Evolutionary conservation across 35 echinoderm and acorn worm species (phyloP), one percentile per base, ranked within the genome.

Genomic region (Stichopus chloronotus): DNA sequence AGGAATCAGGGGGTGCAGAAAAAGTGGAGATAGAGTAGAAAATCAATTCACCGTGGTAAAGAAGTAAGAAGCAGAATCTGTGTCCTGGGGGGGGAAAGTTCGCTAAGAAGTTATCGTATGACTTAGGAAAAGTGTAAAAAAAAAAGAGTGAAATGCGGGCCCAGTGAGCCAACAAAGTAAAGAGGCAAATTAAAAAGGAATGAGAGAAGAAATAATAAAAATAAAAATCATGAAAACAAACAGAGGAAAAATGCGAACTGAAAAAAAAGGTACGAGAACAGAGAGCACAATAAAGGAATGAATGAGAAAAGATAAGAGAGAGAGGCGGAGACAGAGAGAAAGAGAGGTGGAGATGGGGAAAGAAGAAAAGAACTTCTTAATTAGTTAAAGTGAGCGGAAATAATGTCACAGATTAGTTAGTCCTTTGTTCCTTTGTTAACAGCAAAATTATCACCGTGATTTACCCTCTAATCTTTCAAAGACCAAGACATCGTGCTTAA

Each of bases 341-440:
- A 65, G 61, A 65, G 9, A 65, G 7, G 19, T 14, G 19, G 61
- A 65, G 19, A 65, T 16, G 19, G 61, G 9, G 61, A 65, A 65
- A 63, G 19, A 19, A 65, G 53, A 83, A 56, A 56, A 53, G 80
- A 43, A 10, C 80, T n/a, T 83, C 80, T 83, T 83, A 83, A 83
- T 83, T 83, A 83, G 80, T 83, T 83, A 83, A 83, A 83, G 80
- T 21, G 80, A 55, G 13, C 55, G 25, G 43, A 43, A 83, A 83
- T 56, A 56, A 83, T 43, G 19, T 83, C 12, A 52, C 43, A 55
- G 8, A 19, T 83, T n/a, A 8, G 80, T 83, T 24, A 53, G 25
- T 24, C 55, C 80, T 83, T 83, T 83, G 80, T 83, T 56, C 55
- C 80, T 83, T 83, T 83, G 80, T 83, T 83, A 83, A 83, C 80